Evolutionary conservation across 2,888 invertebrate species (phyloP).

Genomic region (Morpho achilles): DNA sequence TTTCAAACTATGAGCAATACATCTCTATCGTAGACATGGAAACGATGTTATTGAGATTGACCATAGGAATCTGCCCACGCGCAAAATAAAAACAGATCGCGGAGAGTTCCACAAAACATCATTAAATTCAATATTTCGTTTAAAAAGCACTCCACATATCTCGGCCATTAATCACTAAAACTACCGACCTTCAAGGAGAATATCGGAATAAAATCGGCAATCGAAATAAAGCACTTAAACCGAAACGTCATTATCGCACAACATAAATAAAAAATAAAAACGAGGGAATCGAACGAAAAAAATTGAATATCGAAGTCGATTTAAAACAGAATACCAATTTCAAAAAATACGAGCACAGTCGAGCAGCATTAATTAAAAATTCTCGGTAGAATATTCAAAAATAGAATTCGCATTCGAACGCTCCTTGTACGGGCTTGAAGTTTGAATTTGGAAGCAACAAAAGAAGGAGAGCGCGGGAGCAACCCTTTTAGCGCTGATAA

Average conservation of each 20-base stretch:
- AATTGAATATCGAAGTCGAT: constrained; percentile 77
- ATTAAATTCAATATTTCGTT: constrained; percentile 78
- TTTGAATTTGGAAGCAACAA: constrained; percentile 78
- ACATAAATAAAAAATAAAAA: constrained; percentile 73
- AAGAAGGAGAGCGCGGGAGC: constrained; percentile 76
- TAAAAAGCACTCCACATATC: constrained; percentile 78
- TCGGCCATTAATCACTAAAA: constrained; percentile 77
- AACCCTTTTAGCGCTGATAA: constrained; percentile 80
- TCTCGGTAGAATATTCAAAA: constrained; percentile 80
- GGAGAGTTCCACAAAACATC: constrained; percentile 68
- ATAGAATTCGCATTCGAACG: constrained; percentile 79
- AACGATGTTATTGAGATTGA: constrained; percentile 24
- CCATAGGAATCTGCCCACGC: constrained; percentile 53
- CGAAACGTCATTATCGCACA: constrained; percentile 79
- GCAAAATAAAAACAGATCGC: constrained; percentile 38
- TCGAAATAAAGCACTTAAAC: constrained; percentile 79
- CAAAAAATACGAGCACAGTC: constrained; percentile 73
- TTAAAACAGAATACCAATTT: constrained; percentile 77
- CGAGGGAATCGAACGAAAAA: constrained; percentile 70
- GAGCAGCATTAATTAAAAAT: constrained; percentile 79
- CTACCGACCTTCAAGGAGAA: constrained; percentile 76
- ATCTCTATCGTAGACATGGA: constrained; percentile 24
- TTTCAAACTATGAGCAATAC: constrained; percentile 16
- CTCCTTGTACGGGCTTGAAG: constrained; percentile 76
- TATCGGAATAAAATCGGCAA: constrained; percentile 78